Conservation (phyloP, 92 coral and sea anemone genomes). For the Scolanthus callimorphus region DNA sequence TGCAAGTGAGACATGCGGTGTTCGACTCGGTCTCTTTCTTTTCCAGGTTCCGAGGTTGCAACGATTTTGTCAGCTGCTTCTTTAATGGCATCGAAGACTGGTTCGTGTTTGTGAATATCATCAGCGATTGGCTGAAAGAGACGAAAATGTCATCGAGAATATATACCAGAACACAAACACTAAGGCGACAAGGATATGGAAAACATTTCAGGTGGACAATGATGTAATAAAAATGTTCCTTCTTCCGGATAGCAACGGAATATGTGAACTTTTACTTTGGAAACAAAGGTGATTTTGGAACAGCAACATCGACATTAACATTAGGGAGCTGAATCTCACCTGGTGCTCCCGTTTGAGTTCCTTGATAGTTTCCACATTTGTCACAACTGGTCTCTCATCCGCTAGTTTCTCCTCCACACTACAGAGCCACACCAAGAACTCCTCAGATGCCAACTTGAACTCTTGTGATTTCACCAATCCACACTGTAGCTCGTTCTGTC, state of each 20-base stretch:
- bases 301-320: too few relatives aligned
- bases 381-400: constrained; percentile 66
- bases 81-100: constrained; percentile 62
- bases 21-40: constrained; percentile 82
- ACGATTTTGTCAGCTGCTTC: constrained; percentile 70
- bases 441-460: constrained; percentile 77
- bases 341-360: constrained; percentile 85
- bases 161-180: too few relatives aligned
- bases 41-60: constrained; percentile 58
- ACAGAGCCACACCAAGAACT: constrained; percentile 81
- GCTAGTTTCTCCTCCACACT: constrained; percentile 76
- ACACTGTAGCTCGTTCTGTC: constrained; percentile 75
- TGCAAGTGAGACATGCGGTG: constrained; percentile 62
- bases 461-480: constrained; percentile 77
- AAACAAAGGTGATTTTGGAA: too few relatives aligned
- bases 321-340: too few relatives aligned
- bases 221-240: background rate
- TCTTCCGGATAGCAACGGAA: too few relatives aligned
- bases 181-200: too few relatives aligned
- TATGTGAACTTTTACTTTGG: too few relatives aligned
- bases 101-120: constrained; percentile 82
- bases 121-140: constrained; percentile 67
- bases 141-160: background rate
- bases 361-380: constrained; percentile 69
- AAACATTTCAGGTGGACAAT: too few relatives aligned